These are phyloP conservation scores for Lordiphosa collinella DNA, from an alignment of 1,140 invertebrate genomes.

Conservation along the genomic window DNA sequence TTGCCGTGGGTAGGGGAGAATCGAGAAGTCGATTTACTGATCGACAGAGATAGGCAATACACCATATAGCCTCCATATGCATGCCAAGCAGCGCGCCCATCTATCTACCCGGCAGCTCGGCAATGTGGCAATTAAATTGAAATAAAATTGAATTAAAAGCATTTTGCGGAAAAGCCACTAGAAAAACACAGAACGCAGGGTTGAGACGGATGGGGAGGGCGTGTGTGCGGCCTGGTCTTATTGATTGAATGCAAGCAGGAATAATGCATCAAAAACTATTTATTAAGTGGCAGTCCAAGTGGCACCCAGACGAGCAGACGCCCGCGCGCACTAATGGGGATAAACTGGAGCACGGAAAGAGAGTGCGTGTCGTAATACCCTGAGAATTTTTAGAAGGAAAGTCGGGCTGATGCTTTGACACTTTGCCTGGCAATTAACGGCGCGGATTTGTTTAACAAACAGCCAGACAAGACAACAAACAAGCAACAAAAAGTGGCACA, in stretches of 20 bases:
- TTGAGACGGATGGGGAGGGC: not conserved
- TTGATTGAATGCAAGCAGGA: conserved; percentile 67
- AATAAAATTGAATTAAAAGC: conserved; percentile 77
- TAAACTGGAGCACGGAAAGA: conserved; percentile 37
- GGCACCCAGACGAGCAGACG: conserved; percentile 59
- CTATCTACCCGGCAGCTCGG: conserved; percentile 26
- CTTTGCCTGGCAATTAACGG: conserved; percentile 68
- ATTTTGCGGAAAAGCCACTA: conserved; percentile 74
- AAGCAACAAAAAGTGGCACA: conserved; percentile 42
- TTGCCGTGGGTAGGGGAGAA: conserved; percentile 14
- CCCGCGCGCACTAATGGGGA: conserved; percentile 45
- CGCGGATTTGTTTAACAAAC: conserved; percentile 73
- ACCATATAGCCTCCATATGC: conserved; percentile 36
- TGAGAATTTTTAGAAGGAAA: conserved; percentile 33
- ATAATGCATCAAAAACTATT: conserved; percentile 75
- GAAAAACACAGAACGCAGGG: conserved; percentile 30
- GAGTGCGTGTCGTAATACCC: conserved; percentile 44
- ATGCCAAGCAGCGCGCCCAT: conserved; percentile 15
- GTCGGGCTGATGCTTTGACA: conserved; percentile 45
- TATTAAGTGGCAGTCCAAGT: conserved; percentile 71
- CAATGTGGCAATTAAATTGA: conserved; percentile 76
- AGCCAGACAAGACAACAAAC: conserved; percentile 41
- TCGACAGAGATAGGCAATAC: conserved; percentile 62
- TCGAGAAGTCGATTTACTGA: conserved; percentile 38
- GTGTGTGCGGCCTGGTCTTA: conserved; percentile 24